These are phyloP conservation scores for Manis crassicaudata DNA, from an alignment of 2,797 vertebrate species.

Conservation along the genomic window DNA sequence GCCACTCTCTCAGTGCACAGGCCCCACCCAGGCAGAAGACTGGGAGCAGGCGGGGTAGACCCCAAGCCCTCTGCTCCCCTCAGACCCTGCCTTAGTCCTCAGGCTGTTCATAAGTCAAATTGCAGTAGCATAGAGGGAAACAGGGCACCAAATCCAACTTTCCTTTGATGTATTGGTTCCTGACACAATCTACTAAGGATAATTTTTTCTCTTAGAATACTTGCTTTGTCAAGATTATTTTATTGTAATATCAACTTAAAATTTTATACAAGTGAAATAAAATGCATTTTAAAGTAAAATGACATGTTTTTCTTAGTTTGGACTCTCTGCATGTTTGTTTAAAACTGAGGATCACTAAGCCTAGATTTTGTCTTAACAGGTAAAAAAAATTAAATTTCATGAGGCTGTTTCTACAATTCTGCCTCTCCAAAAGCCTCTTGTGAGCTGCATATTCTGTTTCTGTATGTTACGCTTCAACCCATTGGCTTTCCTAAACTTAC, in stretches of 20 bases:
- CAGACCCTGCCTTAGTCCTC: neutral
- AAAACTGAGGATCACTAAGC: neutral
- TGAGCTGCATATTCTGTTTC: neutral
- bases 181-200: neutral
- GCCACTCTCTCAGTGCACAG: neutral
- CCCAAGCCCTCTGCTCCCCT: neutral
- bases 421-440: neutral
- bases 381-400: neutral
- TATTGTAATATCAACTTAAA: neutral
- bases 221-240: constrained; percentile 12
- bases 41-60: neutral
- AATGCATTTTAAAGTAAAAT: constrained; percentile 1
- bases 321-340: constrained; percentile 1
- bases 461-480: neutral
- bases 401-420: neutral
- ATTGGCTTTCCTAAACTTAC: neutral
- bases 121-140: neutral
- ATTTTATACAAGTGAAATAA: neutral
- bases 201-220: neutral
- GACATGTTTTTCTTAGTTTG: neutral
- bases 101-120: neutral
- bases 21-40: neutral
- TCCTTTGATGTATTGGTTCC: neutral
- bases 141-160: neutral
- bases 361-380: constrained; percentile 26